Evolutionary conservation across 30 jellyfish, hydroid and myxozoan genomes (phyloP), one percentile per base, ranked within the genome.

Genomic region (Aurelia sp.): DNA sequence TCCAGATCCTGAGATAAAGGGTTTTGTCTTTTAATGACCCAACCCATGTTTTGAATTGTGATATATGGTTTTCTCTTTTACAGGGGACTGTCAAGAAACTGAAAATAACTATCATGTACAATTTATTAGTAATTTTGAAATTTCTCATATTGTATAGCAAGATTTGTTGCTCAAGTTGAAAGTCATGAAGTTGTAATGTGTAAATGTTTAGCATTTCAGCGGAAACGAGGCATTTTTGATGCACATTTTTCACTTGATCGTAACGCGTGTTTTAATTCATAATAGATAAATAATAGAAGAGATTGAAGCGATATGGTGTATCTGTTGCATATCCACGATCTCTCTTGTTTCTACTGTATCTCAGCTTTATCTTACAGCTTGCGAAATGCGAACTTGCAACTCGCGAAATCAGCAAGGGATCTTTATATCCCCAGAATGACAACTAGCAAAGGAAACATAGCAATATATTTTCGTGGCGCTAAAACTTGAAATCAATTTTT

Each of bases 101-200:
- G 55, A 44, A 44, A 44, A 44, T 44, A 44, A 44, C 10, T 44
- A 44, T 44, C 55, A 44, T 44, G 55, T 44, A 44, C 9, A 44
- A 44, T 44, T 44, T 44, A 44, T 61, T 10, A 61, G 12, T 23
- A 22, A 9, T n/a, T 7, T 5, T 7, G 5, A 22, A 6, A 19
- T 19, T 22, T 61, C 71, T 61, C 71, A 19, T 13, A 17, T 27
- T 27, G 33, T 27, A 2, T 21, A 27, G 61, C 15, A 13, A 60
- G 11, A 18, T 8, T 22, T 37, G n/a, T 76, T 59, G 13, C 62
- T 10, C 73, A 76, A 20, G 76, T 76, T 44, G 55, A 74, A 70
- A 69, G 62, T 82, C 60, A 82, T 82, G 91, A 82, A 30, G 91
- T 74, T 70, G 78, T 82, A 17, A 11, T 82, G 85, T 71, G 72